Evolutionary conservation across 2,113 vertebrate genomes (phyloP).

Genomic region (Atrichornis clamosus): DNA sequence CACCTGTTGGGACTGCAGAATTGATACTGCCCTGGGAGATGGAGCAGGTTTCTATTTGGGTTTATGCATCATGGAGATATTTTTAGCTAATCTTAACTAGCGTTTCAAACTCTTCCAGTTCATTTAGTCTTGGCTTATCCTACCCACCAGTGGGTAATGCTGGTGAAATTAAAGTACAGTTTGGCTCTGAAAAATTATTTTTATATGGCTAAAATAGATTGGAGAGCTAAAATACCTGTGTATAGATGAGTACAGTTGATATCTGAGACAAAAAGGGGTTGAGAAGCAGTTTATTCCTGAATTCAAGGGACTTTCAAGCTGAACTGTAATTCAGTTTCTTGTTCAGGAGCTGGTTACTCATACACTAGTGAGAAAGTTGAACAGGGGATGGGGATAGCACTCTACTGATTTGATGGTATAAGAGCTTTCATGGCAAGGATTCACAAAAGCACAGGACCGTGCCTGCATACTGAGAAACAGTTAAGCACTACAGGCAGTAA

Average conservation of each 20-base stretch:
- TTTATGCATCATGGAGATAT: conserved; percentile 52
- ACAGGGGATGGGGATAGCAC: neutral
- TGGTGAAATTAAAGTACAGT: neutral
- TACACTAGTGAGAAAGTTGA: neutral
- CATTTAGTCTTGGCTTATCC: neutral
- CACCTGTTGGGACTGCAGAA: conserved; percentile 55
- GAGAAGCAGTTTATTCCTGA: neutral
- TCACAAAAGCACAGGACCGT: neutral
- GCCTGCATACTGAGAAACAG: fast-evolving
- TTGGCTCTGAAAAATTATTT: neutral
- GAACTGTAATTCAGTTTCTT: neutral
- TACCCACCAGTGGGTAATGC: neutral
- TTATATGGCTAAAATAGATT: neutral
- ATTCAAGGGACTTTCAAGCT: neutral
- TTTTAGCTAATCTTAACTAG: conserved; percentile 51
- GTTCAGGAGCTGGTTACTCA: neutral
- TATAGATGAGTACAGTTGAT: neutral
- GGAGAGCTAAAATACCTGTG: neutral
- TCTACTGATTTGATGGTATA: neutral
- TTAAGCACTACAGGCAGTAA: neutral
- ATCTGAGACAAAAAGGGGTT: neutral
- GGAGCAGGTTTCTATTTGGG: conserved; percentile 52
- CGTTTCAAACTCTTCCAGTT: neutral
- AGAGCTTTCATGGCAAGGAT: neutral
- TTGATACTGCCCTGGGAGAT: neutral